These are phyloP conservation scores for Centroberyx gerrardi DNA, from an alignment of 2,797 vertebrate genomes.

Conservation along the genomic window DNA sequence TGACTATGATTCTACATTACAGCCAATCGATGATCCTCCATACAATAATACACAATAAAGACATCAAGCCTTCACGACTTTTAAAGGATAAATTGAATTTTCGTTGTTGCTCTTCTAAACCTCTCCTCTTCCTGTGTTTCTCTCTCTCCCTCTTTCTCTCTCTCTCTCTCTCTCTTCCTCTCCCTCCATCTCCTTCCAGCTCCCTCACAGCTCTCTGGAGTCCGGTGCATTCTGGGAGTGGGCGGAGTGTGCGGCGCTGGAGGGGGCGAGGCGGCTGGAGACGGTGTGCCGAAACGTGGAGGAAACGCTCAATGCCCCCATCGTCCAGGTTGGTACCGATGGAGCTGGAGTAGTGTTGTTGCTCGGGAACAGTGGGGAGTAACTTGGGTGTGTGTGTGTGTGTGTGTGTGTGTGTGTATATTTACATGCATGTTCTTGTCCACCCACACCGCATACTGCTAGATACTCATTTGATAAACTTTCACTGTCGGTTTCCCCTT, in stretches of 20 bases:
- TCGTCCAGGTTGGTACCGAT: conserved; percentile 83
- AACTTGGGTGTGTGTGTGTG: neutral
- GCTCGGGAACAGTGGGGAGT: neutral
- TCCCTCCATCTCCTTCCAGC: conserved; percentile 76
- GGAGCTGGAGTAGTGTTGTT: neutral
- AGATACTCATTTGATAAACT: too few species aligned
- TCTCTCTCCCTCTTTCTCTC: too few species aligned
- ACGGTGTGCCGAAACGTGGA: conserved; percentile 86
- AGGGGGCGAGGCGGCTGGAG: conserved; percentile 78
- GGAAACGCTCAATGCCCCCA: conserved; percentile 82
- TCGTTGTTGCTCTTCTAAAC: too few species aligned
- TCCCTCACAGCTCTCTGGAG: conserved; percentile 87
- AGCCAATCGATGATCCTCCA: too few species aligned
- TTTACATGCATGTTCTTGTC: too few species aligned
- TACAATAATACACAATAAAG: too few species aligned
- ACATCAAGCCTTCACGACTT: too few species aligned
- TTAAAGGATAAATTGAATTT: neutral
- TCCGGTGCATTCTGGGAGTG: conserved; percentile 89
- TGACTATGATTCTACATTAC: too few species aligned
- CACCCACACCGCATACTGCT: too few species aligned
- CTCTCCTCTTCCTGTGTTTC: too few species aligned
- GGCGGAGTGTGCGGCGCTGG: conserved; percentile 84
- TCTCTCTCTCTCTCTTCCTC: neutral
- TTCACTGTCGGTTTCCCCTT: too few species aligned
- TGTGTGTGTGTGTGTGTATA: neutral